phyloP scores from a whole-genome alignment of 2,113 vertebrate genomes.

The Oreotrochilus melanogaster region DNA sequence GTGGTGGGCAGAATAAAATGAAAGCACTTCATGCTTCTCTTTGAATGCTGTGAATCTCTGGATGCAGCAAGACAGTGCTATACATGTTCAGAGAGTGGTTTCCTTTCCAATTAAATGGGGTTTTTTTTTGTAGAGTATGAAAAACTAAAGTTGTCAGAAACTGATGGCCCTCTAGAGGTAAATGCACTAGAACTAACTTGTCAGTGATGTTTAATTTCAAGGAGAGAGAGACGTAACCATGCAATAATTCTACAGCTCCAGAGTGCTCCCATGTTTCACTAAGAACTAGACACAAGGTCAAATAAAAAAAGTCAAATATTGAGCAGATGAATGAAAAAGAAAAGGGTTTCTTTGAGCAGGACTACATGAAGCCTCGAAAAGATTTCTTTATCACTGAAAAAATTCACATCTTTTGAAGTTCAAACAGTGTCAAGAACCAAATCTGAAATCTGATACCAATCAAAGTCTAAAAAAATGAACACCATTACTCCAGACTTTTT shows the following conservation, averaged over 20 bases:
- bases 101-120: not conserved
- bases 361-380: not conserved
- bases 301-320: not conserved
- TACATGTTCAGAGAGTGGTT: not conserved
- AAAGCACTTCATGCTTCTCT: not conserved
- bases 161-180: not conserved
- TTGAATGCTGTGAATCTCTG: not conserved
- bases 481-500: not conserved
- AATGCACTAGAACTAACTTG: not conserved
- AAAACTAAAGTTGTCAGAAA: constrained; percentile 1
- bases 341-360: not conserved
- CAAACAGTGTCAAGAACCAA: not conserved
- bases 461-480: not conserved
- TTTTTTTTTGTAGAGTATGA: not conserved
- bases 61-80: not conserved
- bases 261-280: not conserved
- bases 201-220: not conserved
- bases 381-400: not conserved
- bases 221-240: not conserved
- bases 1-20: not conserved
- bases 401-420: not conserved
- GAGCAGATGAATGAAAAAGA: not conserved
- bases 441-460: not conserved
- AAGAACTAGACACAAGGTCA: not conserved
- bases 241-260: not conserved